These are phyloP conservation scores for Lacerta agilis DNA, from an alignment of 2,797 vertebrate species.

Conservation along the genomic window DNA sequence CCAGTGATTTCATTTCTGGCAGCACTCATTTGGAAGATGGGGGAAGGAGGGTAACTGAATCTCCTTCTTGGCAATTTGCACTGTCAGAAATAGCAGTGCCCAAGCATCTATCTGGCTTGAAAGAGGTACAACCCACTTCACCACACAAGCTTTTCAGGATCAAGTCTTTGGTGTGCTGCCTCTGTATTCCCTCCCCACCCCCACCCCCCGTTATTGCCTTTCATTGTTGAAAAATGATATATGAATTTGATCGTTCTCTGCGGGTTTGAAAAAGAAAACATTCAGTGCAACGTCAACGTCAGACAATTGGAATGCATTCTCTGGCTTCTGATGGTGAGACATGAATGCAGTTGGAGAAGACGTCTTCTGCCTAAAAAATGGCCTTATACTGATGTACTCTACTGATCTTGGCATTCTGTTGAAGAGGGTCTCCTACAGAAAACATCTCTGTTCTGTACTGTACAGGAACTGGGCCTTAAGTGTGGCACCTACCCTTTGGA, in stretches of 20 bases:
- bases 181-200: too few species aligned
- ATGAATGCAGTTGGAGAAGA: conserved; percentile 1
- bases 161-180: background rate
- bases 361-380: background rate
- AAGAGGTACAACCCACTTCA: background rate
- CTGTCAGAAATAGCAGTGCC: background rate
- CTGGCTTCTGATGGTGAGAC: conserved; percentile 5
- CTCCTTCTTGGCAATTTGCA: background rate
- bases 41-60: background rate
- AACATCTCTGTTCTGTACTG: too few species aligned
- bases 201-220: background rate
- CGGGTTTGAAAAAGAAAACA: too few species aligned
- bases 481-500: too few species aligned
- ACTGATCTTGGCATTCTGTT: too few species aligned
- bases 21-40: background rate
- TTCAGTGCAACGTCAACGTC: background rate
- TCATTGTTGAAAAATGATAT: background rate
- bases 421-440: too few species aligned
- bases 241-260: background rate
- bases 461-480: too few species aligned
- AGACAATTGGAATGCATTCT: background rate
- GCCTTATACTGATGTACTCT: too few species aligned
- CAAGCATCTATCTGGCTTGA: background rate
- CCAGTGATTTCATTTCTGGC: background rate
- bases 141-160: background rate